phyloP scores from a whole-genome alignment of 2,797 vertebrate species.

The Harpagifer antarcticus region DNA sequence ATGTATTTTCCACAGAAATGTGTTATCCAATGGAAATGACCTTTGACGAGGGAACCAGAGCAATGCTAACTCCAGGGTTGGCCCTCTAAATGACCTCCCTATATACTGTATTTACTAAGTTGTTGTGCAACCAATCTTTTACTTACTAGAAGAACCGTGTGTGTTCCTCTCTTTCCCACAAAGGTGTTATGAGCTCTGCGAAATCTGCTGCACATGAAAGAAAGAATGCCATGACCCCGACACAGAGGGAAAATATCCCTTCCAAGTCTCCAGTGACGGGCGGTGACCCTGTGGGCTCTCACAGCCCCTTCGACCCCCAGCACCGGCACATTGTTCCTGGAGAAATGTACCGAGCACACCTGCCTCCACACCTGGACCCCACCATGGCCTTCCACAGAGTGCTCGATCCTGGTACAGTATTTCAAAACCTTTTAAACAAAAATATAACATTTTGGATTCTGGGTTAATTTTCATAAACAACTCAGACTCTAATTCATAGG shows the following conservation, averaged over 20 bases:
- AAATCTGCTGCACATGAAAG: slow-evolving; percentile 93
- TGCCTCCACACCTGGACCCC: slow-evolving; percentile 93
- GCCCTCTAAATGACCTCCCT: no score
- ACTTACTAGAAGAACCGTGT: slow-evolving; percentile 3
- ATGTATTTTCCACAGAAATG: no score
- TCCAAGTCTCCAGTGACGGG: slow-evolving; percentile 95
- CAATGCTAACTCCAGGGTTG: no score
- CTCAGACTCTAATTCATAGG: slow-evolving; percentile 59
- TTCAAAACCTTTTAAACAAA: slow-evolving; percentile 40
- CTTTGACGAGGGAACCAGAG: no score
- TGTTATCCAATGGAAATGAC: no score
- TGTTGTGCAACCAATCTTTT: not conserved
- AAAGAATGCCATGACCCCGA: slow-evolving; percentile 93
- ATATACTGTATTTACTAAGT: not conserved
- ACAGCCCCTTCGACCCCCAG: slow-evolving; percentile 96
- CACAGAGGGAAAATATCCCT: slow-evolving; percentile 92
- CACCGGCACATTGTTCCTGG: slow-evolving; percentile 88
- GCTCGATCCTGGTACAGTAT: slow-evolving; percentile 91
- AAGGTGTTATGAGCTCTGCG: slow-evolving; percentile 88
- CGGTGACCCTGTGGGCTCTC: slow-evolving; percentile 90
- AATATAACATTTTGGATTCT: slow-evolving; percentile 24
- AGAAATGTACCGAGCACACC: slow-evolving; percentile 92
- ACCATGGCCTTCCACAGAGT: slow-evolving; percentile 92
- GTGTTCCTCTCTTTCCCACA: slow-evolving; percentile 17
- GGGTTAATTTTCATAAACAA: slow-evolving; percentile 43